These are phyloP conservation scores for Geopemphigus sp. DNA, from an alignment of 1,140 invertebrate genomes.

Conservation along the genomic window DNA sequence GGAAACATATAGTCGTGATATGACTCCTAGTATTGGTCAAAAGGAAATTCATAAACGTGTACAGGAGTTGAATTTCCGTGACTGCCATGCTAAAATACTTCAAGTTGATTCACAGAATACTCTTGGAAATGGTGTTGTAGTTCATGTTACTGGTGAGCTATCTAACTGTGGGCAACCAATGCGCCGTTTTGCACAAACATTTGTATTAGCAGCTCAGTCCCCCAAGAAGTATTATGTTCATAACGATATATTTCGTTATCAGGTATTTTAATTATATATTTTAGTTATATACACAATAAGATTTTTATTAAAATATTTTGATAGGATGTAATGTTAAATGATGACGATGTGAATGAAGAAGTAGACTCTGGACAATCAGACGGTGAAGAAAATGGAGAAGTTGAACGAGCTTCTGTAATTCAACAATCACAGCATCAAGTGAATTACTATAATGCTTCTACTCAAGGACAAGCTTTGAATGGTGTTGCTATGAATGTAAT, in stretches of 20 bases:
- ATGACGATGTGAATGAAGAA: constrained; percentile 67
- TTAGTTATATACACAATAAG: neutral
- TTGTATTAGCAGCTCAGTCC: constrained; percentile 89
- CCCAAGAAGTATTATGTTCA: constrained; percentile 97
- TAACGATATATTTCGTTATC: constrained; percentile 98
- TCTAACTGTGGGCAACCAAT: constrained; percentile 94
- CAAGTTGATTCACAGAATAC: constrained; percentile 89
- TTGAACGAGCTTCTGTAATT: constrained; percentile 50
- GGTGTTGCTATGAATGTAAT: constrained; percentile 32
- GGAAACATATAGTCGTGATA: constrained; percentile 75
- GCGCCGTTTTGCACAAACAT: constrained; percentile 96
- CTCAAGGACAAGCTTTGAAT: constrained; percentile 33
- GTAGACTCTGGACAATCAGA: constrained; percentile 64
- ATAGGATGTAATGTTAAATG: constrained; percentile 71
- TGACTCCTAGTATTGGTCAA: constrained; percentile 83
- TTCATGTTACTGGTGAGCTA: constrained; percentile 94
- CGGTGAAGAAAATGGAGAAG: constrained; percentile 65
- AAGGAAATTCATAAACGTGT: constrained; percentile 95
- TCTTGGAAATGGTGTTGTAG: constrained; percentile 89
- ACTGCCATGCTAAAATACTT: constrained; percentile 95
- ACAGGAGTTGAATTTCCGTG: constrained; percentile 88
- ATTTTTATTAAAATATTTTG: neutral
- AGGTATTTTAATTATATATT: constrained; percentile 60
- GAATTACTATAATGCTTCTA: constrained; percentile 30
- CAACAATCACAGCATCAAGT: constrained; percentile 45